Evolutionary conservation across 2,888 invertebrate genomes (phyloP).

Genomic region (Volucella inanis): DNA sequence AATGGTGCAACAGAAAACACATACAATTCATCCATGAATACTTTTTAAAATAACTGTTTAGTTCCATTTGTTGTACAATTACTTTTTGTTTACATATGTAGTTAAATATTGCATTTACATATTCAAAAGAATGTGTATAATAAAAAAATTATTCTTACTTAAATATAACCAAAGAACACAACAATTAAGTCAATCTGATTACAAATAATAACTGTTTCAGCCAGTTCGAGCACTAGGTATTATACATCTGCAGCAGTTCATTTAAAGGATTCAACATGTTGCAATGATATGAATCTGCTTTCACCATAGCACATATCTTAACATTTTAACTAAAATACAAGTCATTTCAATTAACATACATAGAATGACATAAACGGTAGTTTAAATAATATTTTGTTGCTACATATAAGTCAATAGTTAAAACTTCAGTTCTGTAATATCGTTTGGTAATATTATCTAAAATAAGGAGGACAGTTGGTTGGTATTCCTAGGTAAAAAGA

Average conservation of each 20-base stretch:
- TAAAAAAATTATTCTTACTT: slow-evolving; percentile 23
- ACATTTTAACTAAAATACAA: no score
- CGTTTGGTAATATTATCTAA: slow-evolving; percentile 24
- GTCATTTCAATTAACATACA: no score
- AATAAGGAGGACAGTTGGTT: slow-evolving; percentile 34
- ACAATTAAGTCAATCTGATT: slow-evolving; percentile 47
- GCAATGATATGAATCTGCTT: slow-evolving; percentile 1
- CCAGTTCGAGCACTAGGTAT: slow-evolving; percentile 6
- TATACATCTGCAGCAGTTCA: neutral
- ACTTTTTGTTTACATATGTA: slow-evolving; percentile 37
- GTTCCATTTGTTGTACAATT: slow-evolving; percentile 29
- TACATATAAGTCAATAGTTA: slow-evolving; percentile 27
- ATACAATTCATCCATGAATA: slow-evolving; percentile 14
- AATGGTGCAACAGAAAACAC: neutral
- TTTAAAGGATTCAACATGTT: neutral
- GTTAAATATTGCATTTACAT: slow-evolving; percentile 58
- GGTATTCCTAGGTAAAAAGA: slow-evolving; percentile 40
- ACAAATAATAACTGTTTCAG: slow-evolving; percentile 41
- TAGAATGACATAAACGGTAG: neutral
- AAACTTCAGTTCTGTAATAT: slow-evolving; percentile 23
- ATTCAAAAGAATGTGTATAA: slow-evolving; percentile 38
- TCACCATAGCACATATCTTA: neutral
- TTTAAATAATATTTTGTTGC: slow-evolving; percentile 11
- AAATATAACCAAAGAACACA: slow-evolving; percentile 59
- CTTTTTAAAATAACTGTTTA: slow-evolving; percentile 22